phyloP scores from a whole-genome alignment of 2,888 invertebrate species.

The Branchipolynoe longqiensis region DNA sequence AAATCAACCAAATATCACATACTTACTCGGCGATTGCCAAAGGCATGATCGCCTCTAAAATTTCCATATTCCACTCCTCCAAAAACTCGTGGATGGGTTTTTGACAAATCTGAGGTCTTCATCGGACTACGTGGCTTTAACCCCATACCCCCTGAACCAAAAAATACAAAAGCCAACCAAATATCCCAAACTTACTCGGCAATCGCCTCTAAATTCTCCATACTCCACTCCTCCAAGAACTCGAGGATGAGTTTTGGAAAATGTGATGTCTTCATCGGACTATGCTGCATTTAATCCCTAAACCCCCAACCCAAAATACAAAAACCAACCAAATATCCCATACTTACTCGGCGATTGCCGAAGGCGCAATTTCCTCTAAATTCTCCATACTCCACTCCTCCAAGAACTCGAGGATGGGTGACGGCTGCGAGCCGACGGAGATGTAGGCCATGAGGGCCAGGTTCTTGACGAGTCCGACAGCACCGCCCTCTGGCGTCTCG shows the following conservation, averaged over 20 bases:
- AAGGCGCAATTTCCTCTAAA: constrained; percentile 99
- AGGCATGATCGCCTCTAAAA: constrained; percentile 99
- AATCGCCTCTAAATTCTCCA: constrained; percentile 99
- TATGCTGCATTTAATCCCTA: too few relatives aligned
- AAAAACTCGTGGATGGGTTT: constrained; percentile 99
- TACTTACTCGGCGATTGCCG: constrained; percentile 93
- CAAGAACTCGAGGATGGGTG: constrained; percentile 99
- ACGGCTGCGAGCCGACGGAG: constrained; percentile 99
- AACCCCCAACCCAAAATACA: not conserved
- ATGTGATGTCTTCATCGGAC: too few relatives aligned
- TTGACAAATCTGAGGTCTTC: too few relatives aligned
- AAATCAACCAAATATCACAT: too few relatives aligned
- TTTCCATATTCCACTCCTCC: constrained; percentile 99
- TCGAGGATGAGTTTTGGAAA: constrained; percentile 99
- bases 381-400: constrained; percentile 99
- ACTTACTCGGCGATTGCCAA: constrained; percentile 95
- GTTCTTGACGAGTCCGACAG: constrained; percentile 96
- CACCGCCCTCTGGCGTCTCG: constrained; percentile 94
- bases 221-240: constrained; percentile 99
- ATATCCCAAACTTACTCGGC: constrained; percentile 88
- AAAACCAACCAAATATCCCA: too few relatives aligned
- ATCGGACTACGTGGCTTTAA: too few relatives aligned
- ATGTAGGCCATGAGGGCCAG: constrained; percentile 99
- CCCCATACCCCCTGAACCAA: not conserved
- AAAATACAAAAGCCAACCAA: not conserved